Conservation (phyloP, 2,797 vertebrate genomes). For the Schizopygopsis malacanthus region DNA sequence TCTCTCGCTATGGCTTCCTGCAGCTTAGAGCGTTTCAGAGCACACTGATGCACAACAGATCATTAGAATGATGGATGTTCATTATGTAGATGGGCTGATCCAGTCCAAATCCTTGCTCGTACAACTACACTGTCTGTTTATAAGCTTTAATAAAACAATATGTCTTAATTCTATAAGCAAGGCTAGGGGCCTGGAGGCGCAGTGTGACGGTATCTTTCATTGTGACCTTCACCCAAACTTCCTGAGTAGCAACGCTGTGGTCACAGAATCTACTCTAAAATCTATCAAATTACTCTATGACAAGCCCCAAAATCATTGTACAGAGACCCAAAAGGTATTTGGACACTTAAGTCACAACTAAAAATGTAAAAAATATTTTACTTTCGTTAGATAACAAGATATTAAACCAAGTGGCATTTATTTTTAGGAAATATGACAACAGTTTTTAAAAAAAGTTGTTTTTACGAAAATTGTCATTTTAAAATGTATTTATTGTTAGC, state of each 20-base stretch:
- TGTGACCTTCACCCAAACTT: neutral
- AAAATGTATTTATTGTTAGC: neutral
- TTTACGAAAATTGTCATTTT: too few species aligned
- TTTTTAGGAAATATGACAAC: neutral
- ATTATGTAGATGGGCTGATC: slow-evolving; percentile 33
- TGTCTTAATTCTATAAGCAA: neutral
- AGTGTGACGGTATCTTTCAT: neutral
- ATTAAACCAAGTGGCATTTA: neutral
- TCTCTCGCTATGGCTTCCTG: slow-evolving; percentile 37
- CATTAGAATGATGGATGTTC: slow-evolving; percentile 16
- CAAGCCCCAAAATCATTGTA: neutral
- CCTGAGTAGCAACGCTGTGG: neutral
- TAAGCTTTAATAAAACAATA: slow-evolving; percentile 14
- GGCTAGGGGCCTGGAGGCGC: neutral
- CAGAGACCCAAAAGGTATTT: neutral
- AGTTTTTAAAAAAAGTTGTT: neutral
- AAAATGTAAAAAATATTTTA: neutral
- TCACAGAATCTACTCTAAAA: neutral
- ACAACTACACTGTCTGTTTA: slow-evolving; percentile 16
- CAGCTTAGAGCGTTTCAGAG: slow-evolving; percentile 17
- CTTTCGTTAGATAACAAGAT: neutral
- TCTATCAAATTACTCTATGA: neutral
- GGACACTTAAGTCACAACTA: neutral
- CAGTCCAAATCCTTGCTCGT: slow-evolving; percentile 40
- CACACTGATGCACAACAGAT: slow-evolving; percentile 6